Conservation (phyloP, 2,113 vertebrate genomes). For the Bothrops jararaca region DNA sequence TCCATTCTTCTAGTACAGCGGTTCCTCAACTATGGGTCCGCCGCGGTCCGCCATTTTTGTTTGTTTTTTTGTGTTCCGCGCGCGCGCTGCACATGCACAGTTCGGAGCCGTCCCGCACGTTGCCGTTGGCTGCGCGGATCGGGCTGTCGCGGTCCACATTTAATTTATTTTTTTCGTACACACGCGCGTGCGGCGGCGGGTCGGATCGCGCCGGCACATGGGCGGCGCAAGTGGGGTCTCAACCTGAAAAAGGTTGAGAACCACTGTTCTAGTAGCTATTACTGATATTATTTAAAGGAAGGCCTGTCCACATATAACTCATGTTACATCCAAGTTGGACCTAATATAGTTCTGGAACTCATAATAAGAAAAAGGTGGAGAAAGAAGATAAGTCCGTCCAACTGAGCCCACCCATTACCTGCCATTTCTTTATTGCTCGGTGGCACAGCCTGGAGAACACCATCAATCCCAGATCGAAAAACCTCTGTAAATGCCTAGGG, state of each 20-base stretch:
- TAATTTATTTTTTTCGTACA: no score
- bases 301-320: background rate
- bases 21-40: no score
- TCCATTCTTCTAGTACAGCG: background rate
- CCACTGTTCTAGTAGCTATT: background rate
- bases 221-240: no score
- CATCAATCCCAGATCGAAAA: slow-evolving; percentile 35
- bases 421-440: slow-evolving; percentile 24
- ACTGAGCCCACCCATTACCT: slow-evolving; percentile 50
- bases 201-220: no score
- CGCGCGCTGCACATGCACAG: no score
- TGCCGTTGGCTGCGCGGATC: no score
- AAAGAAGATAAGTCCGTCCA: background rate
- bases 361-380: background rate
- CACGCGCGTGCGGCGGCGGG: no score
- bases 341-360: background rate
- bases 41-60: no score
- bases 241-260: no score
- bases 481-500: slow-evolving; percentile 68
- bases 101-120: no score
- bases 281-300: background rate
- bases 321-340: background rate
- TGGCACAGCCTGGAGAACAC: background rate
- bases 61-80: no score
- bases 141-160: no score